Evolutionary conservation across 2,888 invertebrate genomes (phyloP).

Genomic region (Nemapogon koenigi): DNA sequence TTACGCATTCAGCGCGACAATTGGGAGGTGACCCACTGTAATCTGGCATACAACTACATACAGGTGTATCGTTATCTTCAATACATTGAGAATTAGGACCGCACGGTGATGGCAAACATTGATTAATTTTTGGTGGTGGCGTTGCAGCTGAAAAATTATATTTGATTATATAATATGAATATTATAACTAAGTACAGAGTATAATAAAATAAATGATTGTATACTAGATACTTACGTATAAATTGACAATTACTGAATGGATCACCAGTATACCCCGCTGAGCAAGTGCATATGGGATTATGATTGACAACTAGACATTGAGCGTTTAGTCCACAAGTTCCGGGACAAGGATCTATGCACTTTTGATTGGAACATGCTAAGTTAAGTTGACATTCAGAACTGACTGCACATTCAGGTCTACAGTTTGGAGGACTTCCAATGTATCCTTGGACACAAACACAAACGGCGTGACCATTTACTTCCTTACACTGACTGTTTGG

Average conservation of each 20-base stretch:
- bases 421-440: conserved; percentile 77
- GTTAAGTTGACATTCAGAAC: conserved; percentile 73
- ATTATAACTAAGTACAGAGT: neutral
- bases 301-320: conserved; percentile 70
- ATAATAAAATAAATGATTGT: neutral
- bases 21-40: conserved; percentile 69
- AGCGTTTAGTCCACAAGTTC: conserved; percentile 71
- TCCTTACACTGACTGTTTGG: conserved; percentile 76
- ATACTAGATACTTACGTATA: conserved; percentile 36
- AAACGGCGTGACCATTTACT: conserved; percentile 72
- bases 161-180: neutral
- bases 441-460: conserved; percentile 73
- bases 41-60: conserved; percentile 70
- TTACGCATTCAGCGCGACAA: conserved; percentile 72
- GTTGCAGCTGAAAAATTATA: conserved; percentile 30
- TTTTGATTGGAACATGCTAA: conserved; percentile 78
- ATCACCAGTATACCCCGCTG: conserved; percentile 71
- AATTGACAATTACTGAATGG: conserved; percentile 72
- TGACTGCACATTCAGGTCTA: conserved; percentile 79
- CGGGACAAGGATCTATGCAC: conserved; percentile 78
- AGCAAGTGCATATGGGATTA: conserved; percentile 71
- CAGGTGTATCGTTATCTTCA: conserved; percentile 64
- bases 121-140: conserved; percentile 44
- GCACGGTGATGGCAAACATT: conserved; percentile 72
- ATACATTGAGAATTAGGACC: conserved; percentile 70